Base-by-base conservation (phyloP, 2,113 vertebrate genomes). In the Xyrauchen texanus region DNA sequence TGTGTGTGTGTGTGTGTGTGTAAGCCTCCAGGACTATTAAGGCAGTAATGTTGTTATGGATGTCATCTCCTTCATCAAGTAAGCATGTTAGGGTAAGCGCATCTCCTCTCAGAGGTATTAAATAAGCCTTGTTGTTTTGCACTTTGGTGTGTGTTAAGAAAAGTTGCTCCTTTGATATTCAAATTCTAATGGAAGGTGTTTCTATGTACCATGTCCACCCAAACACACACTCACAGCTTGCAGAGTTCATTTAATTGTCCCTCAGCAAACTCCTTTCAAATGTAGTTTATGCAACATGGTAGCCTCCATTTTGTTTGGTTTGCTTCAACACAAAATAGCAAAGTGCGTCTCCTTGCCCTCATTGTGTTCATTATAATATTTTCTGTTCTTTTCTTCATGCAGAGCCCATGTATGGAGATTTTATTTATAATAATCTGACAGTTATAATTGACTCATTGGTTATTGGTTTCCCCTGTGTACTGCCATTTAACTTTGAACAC, bases 261-360 rank as follows among this genome's bases (percentile, higher is more conserved):
- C 66, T 69, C 16, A 69, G 13, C 4, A 7, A 46, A 69, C 66
- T 78, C 13, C 57, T 69, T 68, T 70, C 77, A 62, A 11, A 70
- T 45, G 63, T 68, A 70, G 77, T 78, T 78, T 70, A 44, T 12
- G 11, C 46, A 69, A 69, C 76, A 44, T 45, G 67, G 16, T 70
- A 69, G 55, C 70, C 55, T 72, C 55, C 55, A 72, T 47, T 71
- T 72, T 68, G 77, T 70, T 61, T 70, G 67, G 57, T 78, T 49
- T 53, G 67, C 21, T 52, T 63, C 12, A 77, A 72, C 55, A 46
- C 70, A 60, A 60, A 72, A 60, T 5, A 57, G 53, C 69, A 71
- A 45, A 72, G 8, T 47, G 53, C 6, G 9, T 47, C 8, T 15
- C 53, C 5, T 45, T 5, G 6, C 7, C 63, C 7, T 46, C 4